These are phyloP conservation scores for Lasioglossum pauxillum DNA, from an alignment of 2,888 invertebrate species.

Conservation along the genomic window DNA sequence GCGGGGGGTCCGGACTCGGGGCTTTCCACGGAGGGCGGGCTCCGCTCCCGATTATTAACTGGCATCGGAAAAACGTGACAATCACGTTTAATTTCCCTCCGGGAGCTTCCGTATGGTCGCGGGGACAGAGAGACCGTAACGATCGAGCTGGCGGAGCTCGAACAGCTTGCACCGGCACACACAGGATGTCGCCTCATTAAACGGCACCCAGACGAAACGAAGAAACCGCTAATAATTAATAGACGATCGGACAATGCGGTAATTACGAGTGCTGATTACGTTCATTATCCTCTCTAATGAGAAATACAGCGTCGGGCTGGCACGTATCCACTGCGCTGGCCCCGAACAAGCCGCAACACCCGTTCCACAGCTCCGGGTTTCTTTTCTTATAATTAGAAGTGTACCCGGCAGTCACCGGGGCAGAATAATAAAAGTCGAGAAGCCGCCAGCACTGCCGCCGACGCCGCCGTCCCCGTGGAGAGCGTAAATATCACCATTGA, in stretches of 20 bases:
- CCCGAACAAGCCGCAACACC: neutral
- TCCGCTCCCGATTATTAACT: slow-evolving; percentile 34
- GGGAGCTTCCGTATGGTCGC: slow-evolving; percentile 31
- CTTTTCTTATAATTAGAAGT: slow-evolving; percentile 30
- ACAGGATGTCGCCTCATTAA: slow-evolving; percentile 68
- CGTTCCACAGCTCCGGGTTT: slow-evolving; percentile 1
- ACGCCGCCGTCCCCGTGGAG: neutral
- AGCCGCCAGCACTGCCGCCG: neutral
- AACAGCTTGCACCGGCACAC: slow-evolving; percentile 64
- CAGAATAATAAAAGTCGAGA: slow-evolving; percentile 20
- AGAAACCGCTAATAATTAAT: slow-evolving; percentile 62
- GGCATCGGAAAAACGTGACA: slow-evolving; percentile 48
- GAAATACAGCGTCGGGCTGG: slow-evolving; percentile 16
- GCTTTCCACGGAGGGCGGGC: neutral
- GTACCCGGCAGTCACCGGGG: neutral
- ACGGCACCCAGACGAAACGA: slow-evolving; percentile 57
- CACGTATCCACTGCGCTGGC: neutral
- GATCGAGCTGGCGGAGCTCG: slow-evolving; percentile 62
- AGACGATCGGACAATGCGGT: slow-evolving; percentile 54
- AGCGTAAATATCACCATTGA: slow-evolving; percentile 33
- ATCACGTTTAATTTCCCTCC: slow-evolving; percentile 48
- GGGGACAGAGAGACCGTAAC: slow-evolving; percentile 58
- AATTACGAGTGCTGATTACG: slow-evolving; percentile 49
- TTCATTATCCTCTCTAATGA: slow-evolving; percentile 32
- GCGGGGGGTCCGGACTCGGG: neutral